Conservation (phyloP, 2,797 vertebrate genomes). For the Aythya fuligula region DNA sequence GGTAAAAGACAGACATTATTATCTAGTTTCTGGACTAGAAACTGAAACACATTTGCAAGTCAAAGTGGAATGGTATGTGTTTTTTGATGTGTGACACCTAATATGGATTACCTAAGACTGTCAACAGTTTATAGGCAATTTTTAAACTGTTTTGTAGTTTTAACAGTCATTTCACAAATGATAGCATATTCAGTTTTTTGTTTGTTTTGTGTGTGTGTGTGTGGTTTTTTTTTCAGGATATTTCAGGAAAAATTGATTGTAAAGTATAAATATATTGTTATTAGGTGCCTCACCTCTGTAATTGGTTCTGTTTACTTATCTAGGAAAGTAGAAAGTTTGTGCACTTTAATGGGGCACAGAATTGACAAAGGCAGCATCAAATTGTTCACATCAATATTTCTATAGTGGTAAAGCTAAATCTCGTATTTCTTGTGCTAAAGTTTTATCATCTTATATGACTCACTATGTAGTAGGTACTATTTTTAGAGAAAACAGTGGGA, state of each 20-base stretch:
- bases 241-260: not conserved
- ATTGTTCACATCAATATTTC: constrained; percentile 19
- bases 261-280: not conserved
- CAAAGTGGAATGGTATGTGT: not conserved
- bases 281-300: not conserved
- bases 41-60: not conserved
- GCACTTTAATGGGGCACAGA: not conserved
- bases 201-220: too few relatives aligned
- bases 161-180: not conserved
- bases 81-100: not conserved
- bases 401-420: constrained; percentile 8
- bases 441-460: not conserved
- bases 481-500: not conserved
- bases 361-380: not conserved
- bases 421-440: not conserved
- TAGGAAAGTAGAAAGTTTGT: not conserved
- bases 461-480: not conserved
- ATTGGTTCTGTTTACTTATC: not conserved
- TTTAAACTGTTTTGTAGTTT: not conserved
- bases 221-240: not conserved
- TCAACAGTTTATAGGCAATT: not conserved
- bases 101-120: not conserved
- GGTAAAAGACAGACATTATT: not conserved
- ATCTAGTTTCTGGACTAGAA: not conserved
- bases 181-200: not conserved